Conservation (phyloP, 2,888 invertebrate genomes). For the Drosophila percnosoma region DNA sequence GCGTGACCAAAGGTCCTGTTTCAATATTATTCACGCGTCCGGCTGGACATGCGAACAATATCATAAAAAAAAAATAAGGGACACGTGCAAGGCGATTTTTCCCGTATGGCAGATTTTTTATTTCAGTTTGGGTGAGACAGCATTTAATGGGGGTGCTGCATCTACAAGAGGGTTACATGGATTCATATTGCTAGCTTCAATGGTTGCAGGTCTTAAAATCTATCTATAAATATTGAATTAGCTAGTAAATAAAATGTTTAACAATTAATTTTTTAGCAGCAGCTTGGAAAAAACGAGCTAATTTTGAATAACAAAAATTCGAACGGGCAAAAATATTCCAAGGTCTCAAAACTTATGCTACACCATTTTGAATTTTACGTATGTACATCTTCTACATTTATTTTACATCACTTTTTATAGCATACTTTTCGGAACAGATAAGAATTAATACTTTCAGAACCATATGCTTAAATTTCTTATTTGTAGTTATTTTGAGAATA, state of each 20-base stretch:
- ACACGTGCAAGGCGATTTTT: constrained; percentile 67
- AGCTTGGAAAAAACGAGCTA: not conserved
- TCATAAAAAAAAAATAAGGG: constrained; percentile 55
- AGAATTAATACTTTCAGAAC: not conserved
- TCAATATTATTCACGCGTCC: constrained; percentile 78
- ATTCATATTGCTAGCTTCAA: constrained; percentile 37
- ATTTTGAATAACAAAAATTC: not conserved
- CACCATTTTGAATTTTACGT: not conserved
- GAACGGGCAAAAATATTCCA: not conserved
- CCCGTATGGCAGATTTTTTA: constrained; percentile 1
- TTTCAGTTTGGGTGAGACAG: constrained; percentile 13
- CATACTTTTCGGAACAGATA: constrained; percentile 1
- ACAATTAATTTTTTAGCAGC: not conserved
- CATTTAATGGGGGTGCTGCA: constrained; percentile 21
- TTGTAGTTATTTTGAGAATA: not conserved
- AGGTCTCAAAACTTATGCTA: not conserved
- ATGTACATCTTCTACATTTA: not conserved
- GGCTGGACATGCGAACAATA: constrained; percentile 66
- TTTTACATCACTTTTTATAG: not conserved
- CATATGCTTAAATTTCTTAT: not conserved
- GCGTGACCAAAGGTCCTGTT: constrained; percentile 79
- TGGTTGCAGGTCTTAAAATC: constrained; percentile 2
- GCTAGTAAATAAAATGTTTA: not conserved
- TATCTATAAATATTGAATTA: not conserved
- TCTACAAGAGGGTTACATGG: constrained; percentile 31